phyloP scores from a whole-genome alignment of 2,797 vertebrate species.

The Amphiprion clarkii region DNA sequence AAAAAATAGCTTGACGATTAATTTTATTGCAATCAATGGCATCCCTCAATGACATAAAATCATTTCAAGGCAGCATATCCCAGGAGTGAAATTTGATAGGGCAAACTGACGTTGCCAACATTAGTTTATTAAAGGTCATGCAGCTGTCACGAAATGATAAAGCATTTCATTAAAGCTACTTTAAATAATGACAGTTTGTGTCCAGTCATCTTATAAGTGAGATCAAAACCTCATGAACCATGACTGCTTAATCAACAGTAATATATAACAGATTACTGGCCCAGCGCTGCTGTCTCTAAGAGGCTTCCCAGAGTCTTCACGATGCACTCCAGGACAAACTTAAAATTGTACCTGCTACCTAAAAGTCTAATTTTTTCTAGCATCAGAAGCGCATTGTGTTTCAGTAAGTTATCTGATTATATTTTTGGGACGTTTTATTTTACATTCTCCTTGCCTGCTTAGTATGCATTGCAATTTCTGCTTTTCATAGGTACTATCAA shows the following conservation, averaged over 20 bases:
- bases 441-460: constrained; percentile 46
- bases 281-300: neutral
- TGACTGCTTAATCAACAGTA: neutral
- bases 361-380: neutral
- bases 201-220: neutral
- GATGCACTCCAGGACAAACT: neutral
- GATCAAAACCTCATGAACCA: neutral
- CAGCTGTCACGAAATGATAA: constrained; percentile 1
- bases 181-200: neutral
- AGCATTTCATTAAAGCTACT: neutral
- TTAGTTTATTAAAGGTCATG: constrained; percentile 8
- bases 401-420: constrained; percentile 9
- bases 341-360: neutral
- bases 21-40: neutral
- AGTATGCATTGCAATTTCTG: constrained; percentile 72
- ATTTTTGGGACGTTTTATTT: constrained; percentile 40
- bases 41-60: neutral
- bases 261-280: constrained; percentile 17
- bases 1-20: neutral
- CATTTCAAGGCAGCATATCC: neutral
- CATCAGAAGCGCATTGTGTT: constrained; percentile 39
- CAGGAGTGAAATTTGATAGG: neutral
- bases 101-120: neutral
- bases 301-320: neutral
- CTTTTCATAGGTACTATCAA: constrained; percentile 69